Conservation (phyloP, 1,140 invertebrate species). For the Trinorchestia longiramus region DNA sequence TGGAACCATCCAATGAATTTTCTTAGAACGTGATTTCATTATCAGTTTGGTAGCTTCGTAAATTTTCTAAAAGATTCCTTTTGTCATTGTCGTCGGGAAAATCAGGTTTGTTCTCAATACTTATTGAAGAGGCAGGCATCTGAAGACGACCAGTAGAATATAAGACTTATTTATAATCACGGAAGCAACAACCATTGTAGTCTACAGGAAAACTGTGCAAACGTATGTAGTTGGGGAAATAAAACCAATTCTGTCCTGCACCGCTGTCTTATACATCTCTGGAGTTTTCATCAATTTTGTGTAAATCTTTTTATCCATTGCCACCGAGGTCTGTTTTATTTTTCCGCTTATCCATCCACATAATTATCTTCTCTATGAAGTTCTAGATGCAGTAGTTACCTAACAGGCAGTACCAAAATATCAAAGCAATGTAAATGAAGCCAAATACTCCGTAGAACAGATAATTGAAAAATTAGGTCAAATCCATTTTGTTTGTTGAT, state of each 20-base stretch:
- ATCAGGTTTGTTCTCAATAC: not conserved
- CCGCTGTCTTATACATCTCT: not conserved
- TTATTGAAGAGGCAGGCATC: not conserved
- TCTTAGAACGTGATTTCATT: not conserved
- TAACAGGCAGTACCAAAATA: constrained; percentile 14
- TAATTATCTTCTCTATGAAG: not conserved
- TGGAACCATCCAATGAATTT: not conserved
- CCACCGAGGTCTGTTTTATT: not conserved
- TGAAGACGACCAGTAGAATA: not conserved
- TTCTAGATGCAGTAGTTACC: not conserved
- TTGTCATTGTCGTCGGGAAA: not conserved
- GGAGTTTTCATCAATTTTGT: not conserved
- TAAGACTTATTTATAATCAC: not conserved
- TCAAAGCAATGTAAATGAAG: not conserved
- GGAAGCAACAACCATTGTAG: not conserved
- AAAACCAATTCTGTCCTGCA: not conserved
- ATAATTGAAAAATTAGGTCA: not conserved
- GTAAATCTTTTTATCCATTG: not conserved
- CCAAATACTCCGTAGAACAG: not conserved
- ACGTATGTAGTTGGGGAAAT: not conserved
- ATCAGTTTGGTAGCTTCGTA: not conserved
- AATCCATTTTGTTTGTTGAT: not conserved
- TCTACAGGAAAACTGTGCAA: not conserved
- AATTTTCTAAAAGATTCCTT: not conserved
- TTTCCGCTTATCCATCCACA: not conserved